Evolutionary conservation across 2,888 invertebrate genomes (phyloP).

Genomic region (Sesia apiformis): DNA sequence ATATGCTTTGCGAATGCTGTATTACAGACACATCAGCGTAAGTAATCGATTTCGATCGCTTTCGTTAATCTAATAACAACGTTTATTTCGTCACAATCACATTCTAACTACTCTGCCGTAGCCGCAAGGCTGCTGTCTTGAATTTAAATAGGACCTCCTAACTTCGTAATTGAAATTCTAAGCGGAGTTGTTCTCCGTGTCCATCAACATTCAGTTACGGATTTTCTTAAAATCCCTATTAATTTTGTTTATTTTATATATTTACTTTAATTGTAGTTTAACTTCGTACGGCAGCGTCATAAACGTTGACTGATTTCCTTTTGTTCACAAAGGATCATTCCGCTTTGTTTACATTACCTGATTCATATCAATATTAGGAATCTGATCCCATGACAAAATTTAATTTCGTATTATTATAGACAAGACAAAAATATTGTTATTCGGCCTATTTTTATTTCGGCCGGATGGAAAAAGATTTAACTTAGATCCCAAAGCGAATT

Average conservation of each 20-base stretch:
- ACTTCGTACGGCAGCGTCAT: constrained; percentile 2
- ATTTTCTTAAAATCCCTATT: constrained; percentile 29
- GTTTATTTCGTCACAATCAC: constrained; percentile 33
- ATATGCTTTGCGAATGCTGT: too few species aligned
- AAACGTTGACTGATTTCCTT: neutral
- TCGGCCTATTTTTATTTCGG: constrained; percentile 22
- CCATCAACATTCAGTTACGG: constrained; percentile 41
- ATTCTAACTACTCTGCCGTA: constrained; percentile 29
- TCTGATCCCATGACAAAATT: constrained; percentile 21
- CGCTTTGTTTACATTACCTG: neutral
- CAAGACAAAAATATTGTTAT: neutral
- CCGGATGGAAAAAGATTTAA: constrained; percentile 23
- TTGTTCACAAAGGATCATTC: neutral
- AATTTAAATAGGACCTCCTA: constrained; percentile 43
- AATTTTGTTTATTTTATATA: constrained; percentile 33
- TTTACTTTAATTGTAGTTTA: constrained; percentile 14
- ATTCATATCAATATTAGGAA: neutral
- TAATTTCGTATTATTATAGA: constrained; percentile 14
- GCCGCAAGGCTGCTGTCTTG: constrained; percentile 29
- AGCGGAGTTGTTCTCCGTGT: constrained; percentile 35
- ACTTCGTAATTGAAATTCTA: constrained; percentile 54
- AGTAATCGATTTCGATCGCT: too few species aligned
- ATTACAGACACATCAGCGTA: too few species aligned
- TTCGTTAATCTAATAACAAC: constrained; percentile 4
- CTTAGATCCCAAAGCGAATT: constrained; percentile 31